Conservation (phyloP, 2,113 vertebrate genomes). For the Esox niger region DNA sequence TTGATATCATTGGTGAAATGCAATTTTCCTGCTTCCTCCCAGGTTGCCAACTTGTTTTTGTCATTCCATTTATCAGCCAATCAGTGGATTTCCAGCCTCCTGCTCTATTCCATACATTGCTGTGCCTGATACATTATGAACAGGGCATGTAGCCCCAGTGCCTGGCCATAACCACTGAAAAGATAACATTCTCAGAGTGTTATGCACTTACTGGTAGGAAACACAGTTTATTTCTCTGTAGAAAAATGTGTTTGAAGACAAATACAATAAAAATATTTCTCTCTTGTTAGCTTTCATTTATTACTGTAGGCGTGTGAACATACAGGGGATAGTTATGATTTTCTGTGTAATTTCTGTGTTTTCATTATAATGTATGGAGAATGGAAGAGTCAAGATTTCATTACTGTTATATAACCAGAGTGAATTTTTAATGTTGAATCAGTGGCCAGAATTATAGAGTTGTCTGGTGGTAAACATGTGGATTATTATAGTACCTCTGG, state of each 20-base stretch:
- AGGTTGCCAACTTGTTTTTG: neutral
- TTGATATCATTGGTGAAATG: conserved; percentile 10
- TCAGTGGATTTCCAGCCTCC: neutral
- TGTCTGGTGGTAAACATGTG: neutral
- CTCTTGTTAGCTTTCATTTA: conserved; percentile 27
- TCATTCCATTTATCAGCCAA: conserved; percentile 46
- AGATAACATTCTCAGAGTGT: conserved; percentile 45
- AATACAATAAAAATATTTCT: neutral
- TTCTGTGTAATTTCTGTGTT: neutral
- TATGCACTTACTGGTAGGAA: conserved; percentile 23
- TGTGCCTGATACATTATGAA: conserved; percentile 21
- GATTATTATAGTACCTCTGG: neutral
- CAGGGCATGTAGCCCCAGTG: conserved; percentile 30
- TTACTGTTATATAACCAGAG: neutral
- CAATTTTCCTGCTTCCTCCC: conserved; percentile 23
- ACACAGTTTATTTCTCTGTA: conserved; percentile 21
- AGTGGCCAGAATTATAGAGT: neutral
- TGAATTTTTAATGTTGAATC: neutral
- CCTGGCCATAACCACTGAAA: conserved; percentile 30
- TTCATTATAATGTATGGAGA: neutral
- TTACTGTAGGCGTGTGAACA: conserved; percentile 10
- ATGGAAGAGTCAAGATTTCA: neutral
- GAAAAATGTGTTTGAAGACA: neutral
- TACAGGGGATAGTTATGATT: neutral
- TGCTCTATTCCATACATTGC: conserved; percentile 6